These are phyloP conservation scores for Telmatochromis bifrenatus DNA, from an alignment of 2,113 vertebrate species.

Conservation along the genomic window DNA sequence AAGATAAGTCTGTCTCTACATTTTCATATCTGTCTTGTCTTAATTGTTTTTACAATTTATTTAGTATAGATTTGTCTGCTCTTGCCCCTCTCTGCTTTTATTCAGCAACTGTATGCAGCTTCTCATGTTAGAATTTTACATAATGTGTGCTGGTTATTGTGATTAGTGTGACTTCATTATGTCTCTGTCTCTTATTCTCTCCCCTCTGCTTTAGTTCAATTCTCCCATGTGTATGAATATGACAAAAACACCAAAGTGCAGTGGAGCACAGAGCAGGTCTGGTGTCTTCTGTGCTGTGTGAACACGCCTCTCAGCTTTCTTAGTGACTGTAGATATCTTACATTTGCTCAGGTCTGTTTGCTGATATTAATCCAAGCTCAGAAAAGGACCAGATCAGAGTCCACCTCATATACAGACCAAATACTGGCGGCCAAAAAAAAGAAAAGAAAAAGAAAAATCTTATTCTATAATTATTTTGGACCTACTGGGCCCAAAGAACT, in stretches of 20 bases:
- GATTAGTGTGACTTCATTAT: neutral
- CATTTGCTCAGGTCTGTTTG: constrained; percentile 11
- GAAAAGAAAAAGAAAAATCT: neutral
- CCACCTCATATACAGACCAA: neutral
- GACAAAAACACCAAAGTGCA: neutral
- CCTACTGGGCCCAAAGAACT: constrained; percentile 53
- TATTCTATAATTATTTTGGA: neutral
- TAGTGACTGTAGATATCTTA: neutral
- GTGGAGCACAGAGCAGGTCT: constrained; percentile 59
- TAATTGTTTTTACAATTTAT: neutral
- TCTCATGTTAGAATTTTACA: neutral
- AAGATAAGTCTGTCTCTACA: neutral
- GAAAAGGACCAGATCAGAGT: neutral
- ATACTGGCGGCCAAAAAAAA: neutral
- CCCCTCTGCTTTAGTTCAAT: constrained; percentile 52
- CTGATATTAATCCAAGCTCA: constrained; percentile 12
- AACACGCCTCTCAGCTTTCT: neutral
- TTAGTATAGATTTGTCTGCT: neutral
- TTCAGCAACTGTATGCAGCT: neutral
- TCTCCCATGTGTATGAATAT: constrained; percentile 45
- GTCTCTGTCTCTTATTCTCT: neutral
- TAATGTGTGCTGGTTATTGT: neutral
- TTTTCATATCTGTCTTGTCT: neutral
- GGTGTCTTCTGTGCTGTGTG: constrained; percentile 69
- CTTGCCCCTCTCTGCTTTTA: neutral